These are phyloP conservation scores for Tetragonisca angustula DNA, from an alignment of 2,888 invertebrate species.

Conservation along the genomic window DNA sequence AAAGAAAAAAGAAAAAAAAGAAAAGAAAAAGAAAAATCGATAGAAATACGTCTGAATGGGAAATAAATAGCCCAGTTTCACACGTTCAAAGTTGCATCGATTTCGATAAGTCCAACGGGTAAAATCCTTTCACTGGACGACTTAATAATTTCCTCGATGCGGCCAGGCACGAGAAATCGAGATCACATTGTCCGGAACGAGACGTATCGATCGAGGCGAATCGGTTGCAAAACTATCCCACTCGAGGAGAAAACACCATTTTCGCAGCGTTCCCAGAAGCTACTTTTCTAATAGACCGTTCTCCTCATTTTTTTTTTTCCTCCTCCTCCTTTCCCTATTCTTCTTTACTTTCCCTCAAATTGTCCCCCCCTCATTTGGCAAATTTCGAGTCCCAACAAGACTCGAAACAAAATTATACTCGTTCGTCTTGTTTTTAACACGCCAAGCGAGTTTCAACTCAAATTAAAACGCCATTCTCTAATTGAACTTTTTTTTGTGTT, in stretches of 20 bases:
- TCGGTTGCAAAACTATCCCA: conserved; percentile 41
- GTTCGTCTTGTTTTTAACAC: too few relatives aligned
- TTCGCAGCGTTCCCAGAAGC: conserved; percentile 30
- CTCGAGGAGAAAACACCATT: conserved; percentile 36
- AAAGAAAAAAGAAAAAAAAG: not conserved
- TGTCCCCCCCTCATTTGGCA: not conserved
- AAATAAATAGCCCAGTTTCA: not conserved
- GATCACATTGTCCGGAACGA: conserved; percentile 35
- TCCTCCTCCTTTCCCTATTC: not conserved
- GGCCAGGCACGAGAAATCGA: conserved; percentile 29
- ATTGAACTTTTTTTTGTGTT: not conserved
- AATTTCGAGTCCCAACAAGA: not conserved
- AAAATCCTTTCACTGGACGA: conserved; percentile 49
- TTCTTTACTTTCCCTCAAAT: conserved; percentile 36
- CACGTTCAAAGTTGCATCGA: conserved; percentile 6
- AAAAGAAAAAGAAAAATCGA: not conserved
- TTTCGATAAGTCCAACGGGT: conserved; percentile 10
- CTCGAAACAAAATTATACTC: conserved; percentile 7
- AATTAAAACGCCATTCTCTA: not conserved
- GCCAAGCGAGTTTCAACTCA: not conserved
- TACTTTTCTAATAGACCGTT: conserved; percentile 32
- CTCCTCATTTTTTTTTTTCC: conserved; percentile 2
- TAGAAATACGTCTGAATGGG: not conserved
- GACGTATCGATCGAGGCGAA: conserved; percentile 36
- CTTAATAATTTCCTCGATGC: conserved; percentile 32